Evolutionary conservation across 2,888 invertebrate species (phyloP).

Genomic region (Ennomos erosarius): DNA sequence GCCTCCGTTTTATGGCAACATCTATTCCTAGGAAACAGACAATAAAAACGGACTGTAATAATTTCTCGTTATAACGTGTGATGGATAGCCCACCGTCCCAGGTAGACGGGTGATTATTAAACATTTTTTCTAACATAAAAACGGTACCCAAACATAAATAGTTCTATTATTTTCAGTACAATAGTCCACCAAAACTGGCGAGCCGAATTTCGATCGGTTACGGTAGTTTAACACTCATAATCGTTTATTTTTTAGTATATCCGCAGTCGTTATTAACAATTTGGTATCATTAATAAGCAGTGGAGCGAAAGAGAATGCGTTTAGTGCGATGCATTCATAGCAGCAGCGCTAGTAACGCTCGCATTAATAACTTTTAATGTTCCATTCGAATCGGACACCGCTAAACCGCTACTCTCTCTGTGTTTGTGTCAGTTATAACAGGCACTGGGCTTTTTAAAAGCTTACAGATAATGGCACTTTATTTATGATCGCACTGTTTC

Average conservation of each 20-base stretch:
- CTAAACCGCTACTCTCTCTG: conserved; percentile 40
- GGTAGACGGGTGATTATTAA: conserved; percentile 73
- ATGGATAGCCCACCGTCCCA: conserved; percentile 73
- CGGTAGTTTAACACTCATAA: conserved; percentile 82
- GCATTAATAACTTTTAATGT: conserved; percentile 70
- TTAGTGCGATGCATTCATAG: conserved; percentile 56
- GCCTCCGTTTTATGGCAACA: conserved; percentile 57
- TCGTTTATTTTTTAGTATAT: conserved; percentile 75
- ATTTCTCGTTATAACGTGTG: conserved; percentile 77
- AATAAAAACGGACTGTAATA: conserved; percentile 65
- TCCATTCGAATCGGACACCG: conserved; percentile 63
- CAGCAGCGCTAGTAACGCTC: conserved; percentile 63
- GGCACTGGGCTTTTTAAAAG: conserved; percentile 32
- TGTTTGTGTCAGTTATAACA: conserved; percentile 38
- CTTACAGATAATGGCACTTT: conserved; percentile 33
- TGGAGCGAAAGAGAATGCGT: conserved; percentile 73
- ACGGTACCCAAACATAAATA: conserved; percentile 79
- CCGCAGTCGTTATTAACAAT: conserved; percentile 74
- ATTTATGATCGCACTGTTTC: conserved; percentile 43
- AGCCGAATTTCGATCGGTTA: conserved; percentile 79
- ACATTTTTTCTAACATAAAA: conserved; percentile 58
- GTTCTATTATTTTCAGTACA: conserved; percentile 73
- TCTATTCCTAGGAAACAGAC: conserved; percentile 60
- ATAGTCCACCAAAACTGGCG: conserved; percentile 69
- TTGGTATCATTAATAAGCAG: conserved; percentile 79